Percentiles rank a stretch among this genome's conserved stretches.
These are phyloP conservation scores for Scaptomyza parva DNA, from an alignment of 2,888 invertebrate genomes.

Conservation along the genomic window DNA sequence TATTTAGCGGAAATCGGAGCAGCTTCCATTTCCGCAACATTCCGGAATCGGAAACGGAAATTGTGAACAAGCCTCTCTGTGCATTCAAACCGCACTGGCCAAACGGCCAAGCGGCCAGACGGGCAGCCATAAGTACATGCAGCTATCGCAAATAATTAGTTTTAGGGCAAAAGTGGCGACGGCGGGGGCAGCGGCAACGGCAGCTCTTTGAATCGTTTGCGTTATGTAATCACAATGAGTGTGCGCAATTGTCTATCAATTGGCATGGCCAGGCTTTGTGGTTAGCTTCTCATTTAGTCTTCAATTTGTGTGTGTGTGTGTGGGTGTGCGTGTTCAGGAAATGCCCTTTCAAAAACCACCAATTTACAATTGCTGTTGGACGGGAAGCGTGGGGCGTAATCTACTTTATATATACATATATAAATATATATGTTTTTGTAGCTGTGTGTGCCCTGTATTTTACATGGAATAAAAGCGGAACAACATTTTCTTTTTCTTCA, in stretches of 20 bases:
- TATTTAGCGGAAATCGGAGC: background rate
- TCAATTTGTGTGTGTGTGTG: constrained; percentile 37
- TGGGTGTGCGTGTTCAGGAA: constrained; percentile 10
- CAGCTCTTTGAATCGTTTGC: constrained; percentile 6
- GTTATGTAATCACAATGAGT: constrained; percentile 23
- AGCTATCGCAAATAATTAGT: constrained; percentile 9
- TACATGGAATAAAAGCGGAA: background rate
- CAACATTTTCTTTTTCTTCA: constrained; percentile 9
- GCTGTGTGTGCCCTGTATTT: background rate
- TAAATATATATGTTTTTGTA: background rate
- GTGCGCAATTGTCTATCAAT: constrained; percentile 29
- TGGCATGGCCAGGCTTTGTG: constrained; percentile 21
- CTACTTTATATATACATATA: no score
- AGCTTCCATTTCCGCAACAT: constrained; percentile 1
- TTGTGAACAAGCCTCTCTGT: background rate
- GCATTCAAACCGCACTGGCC: background rate
- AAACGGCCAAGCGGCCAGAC: no score
- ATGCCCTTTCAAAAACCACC: constrained; percentile 34
- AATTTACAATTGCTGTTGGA: constrained; percentile 9
- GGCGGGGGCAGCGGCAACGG: no score
- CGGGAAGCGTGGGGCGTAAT: background rate
- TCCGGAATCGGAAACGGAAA: background rate
- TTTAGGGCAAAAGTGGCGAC: background rate
- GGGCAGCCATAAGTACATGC: background rate
- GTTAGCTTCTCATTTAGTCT: constrained; percentile 20